These are phyloP conservation scores for Augiades crinisus DNA, from an alignment of 2,888 invertebrate genomes.

Conservation along the genomic window DNA sequence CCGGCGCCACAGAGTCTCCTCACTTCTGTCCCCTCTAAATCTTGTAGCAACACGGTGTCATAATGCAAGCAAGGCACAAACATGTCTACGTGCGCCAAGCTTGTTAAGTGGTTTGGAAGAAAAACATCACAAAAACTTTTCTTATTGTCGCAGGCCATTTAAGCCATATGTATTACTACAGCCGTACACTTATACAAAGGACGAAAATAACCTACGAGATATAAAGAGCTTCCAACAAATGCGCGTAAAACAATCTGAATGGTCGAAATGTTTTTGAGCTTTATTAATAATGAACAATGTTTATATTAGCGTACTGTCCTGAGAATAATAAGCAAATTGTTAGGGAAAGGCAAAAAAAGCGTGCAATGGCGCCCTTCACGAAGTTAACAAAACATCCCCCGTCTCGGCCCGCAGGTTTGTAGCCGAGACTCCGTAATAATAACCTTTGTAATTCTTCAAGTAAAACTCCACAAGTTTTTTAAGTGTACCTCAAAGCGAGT, in stretches of 20 bases:
- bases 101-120: conserved; percentile 82
- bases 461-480: conserved; percentile 52
- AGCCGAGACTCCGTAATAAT: conserved; percentile 53
- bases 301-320: conserved; percentile 23
- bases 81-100: conserved; percentile 80
- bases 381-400: conserved; percentile 51
- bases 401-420: conserved; percentile 42
- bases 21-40: conserved; percentile 77
- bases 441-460: conserved; percentile 61
- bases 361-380: conserved; percentile 42
- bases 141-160: conserved; percentile 75
- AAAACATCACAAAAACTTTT: conserved; percentile 80
- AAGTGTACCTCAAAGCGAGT: conserved; percentile 50
- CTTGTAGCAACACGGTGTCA: conserved; percentile 78
- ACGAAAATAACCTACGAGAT: conserved; percentile 5
- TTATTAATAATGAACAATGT: conserved; percentile 26
- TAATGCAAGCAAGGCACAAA: conserved; percentile 81
- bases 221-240: background rate
- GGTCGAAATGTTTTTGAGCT: conserved; percentile 27
- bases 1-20: conserved; percentile 73
- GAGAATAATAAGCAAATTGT: conserved; percentile 36
- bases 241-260: conserved; percentile 6
- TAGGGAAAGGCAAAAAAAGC: conserved; percentile 36
- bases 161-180: conserved; percentile 48
- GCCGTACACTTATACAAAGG: background rate